phyloP scores from a whole-genome alignment of 2,888 invertebrate species.

The Xestia ashworthii region DNA sequence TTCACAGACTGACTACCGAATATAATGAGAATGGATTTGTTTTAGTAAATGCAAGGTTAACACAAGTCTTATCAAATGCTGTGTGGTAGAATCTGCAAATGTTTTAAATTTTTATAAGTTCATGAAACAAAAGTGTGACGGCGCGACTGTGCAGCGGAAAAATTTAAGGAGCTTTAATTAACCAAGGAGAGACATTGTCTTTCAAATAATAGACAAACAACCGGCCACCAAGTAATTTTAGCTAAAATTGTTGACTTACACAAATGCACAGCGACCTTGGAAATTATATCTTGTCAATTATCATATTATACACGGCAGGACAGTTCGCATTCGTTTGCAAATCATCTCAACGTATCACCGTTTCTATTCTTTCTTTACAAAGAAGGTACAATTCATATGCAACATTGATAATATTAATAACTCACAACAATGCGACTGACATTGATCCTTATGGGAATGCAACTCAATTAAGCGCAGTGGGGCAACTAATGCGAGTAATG shows the following conservation, averaged over 20 bases:
- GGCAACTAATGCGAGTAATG: conserved; percentile 80
- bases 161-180: conserved; percentile 28
- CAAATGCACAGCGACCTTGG: conserved; percentile 28
- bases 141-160: not conserved
- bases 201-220: conserved; percentile 22
- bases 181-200: conserved; percentile 30
- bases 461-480: conserved; percentile 81
- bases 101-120: conserved; percentile 12
- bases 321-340: conserved; percentile 10
- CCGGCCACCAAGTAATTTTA: not conserved
- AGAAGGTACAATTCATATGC: conserved; percentile 38
- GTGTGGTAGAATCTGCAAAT: conserved; percentile 20
- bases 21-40: conserved; percentile 23
- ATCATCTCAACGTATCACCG: not conserved
- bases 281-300: conserved; percentile 21
- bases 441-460: conserved; percentile 79
- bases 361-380: conserved; percentile 22
- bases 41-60: conserved; percentile 36
- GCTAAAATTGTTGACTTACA: conserved; percentile 24
- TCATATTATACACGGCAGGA: conserved; percentile 7
- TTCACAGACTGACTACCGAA: not conserved
- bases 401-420: conserved; percentile 59
- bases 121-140: conserved; percentile 2
- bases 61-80: conserved; percentile 26
- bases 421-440: conserved; percentile 65